Evolutionary conservation across 2,797 vertebrate genomes (phyloP).

Genomic region (Astyanax mexicanus): DNA sequence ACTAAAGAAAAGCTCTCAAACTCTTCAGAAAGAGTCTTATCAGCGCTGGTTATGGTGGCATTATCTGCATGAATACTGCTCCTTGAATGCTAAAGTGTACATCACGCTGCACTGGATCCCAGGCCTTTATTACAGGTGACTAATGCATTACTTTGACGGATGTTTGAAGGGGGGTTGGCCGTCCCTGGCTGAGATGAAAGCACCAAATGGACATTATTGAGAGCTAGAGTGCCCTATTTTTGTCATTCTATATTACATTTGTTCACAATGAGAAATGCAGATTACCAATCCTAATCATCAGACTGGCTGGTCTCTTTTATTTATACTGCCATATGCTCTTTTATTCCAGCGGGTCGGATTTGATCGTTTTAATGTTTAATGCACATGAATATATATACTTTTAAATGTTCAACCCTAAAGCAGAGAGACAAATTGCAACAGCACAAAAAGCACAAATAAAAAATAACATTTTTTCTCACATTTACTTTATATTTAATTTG

Average conservation of each 20-base stretch:
- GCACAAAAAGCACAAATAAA: no score
- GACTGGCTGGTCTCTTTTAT: neutral
- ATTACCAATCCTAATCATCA: neutral
- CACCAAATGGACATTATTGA: neutral
- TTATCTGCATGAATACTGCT: slow-evolving; percentile 1
- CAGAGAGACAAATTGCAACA: no score
- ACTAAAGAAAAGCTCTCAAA: neutral
- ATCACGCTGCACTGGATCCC: neutral
- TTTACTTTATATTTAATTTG: no score
- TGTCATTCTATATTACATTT: neutral
- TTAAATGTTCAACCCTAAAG: neutral
- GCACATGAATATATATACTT: neutral
- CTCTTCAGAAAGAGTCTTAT: neutral
- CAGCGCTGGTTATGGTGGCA: neutral
- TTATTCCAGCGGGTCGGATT: neutral
- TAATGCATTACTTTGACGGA: slow-evolving; percentile 5
- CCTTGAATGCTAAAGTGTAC: neutral
- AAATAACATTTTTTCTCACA: no score
- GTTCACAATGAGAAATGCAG: neutral
- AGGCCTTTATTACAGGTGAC: neutral
- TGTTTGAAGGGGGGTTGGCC: neutral
- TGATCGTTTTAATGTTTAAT: no score
- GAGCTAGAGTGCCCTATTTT: neutral
- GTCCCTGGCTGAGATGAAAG: slow-evolving; percentile 3
- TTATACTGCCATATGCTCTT: neutral